Base-by-base conservation (phyloP, 2,888 invertebrate species). In the Synanthedon andrenaeformis region DNA sequence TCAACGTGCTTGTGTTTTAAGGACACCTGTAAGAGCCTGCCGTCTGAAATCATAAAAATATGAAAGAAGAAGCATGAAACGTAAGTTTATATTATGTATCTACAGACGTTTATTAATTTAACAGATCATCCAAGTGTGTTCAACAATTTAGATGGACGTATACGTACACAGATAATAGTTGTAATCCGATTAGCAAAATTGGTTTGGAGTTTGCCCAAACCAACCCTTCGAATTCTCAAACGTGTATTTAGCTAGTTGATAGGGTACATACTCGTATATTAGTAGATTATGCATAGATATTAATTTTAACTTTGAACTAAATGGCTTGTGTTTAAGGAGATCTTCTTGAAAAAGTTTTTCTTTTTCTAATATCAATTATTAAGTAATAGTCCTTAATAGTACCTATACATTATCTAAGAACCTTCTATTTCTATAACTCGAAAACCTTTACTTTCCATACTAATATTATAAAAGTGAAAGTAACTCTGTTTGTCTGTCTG, bases 161-260 rank as follows among this genome's bases (percentile, higher is more conserved):
- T 69, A 67, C 63, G 63, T 65, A 56, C 61, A 59, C 61, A 63
- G 65, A 64, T 74, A 70, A 74, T 74, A 75, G 70, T 73, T 72
- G 66, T 76, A 72, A 78, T 72, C 76, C 68, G 76, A 74, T 79
- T 77, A 77, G 70, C 69, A 71, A 72, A 76, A 75, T 74, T 71
- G 76, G 71, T 72, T 72, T 56, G 57, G 61, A 64, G 67, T 65
- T 70, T 62, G 60, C 57, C 54, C 59, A 55, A 49, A 57, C 62
- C 65, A 67, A 66, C 68, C 72, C 68, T 59, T 59, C 54, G 52
- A 58, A 62, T 62, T 59, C 58, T 55, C 51, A 56, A 55, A 57
- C 58, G 60, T 60, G 14, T 58, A 55, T 57, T 56, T 59, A 54
- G 13, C 6, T 51, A 55, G 52, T 57, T 53, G 58, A 55, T 51